Percentiles rank a stretch among this genome's conserved stretches.
phyloP scores from a whole-genome alignment of 1,140 invertebrate genomes.

The Drosophila watanabei region DNA sequence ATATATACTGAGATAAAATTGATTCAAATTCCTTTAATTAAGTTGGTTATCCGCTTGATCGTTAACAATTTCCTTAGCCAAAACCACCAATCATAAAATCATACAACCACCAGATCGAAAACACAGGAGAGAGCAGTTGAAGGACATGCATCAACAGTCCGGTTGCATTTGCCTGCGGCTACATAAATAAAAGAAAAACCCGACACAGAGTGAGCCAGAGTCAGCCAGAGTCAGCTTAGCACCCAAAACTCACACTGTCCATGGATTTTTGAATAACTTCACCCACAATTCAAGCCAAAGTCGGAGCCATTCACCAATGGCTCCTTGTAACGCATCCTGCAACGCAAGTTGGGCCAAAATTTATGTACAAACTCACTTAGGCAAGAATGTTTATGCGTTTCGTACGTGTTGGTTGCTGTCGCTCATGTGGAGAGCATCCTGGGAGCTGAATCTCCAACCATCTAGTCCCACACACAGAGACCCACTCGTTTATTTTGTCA shows the following conservation, averaged over 20 bases:
- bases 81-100: background rate
- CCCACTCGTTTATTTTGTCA: constrained; percentile 47
- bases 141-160: constrained; percentile 19
- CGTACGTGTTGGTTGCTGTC: constrained; percentile 78
- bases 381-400: constrained; percentile 83
- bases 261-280: constrained; percentile 59
- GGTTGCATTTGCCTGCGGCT: constrained; percentile 51
- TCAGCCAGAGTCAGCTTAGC: constrained; percentile 32
- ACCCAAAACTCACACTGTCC: constrained; percentile 35
- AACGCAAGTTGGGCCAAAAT: constrained; percentile 70
- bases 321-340: constrained; percentile 60
- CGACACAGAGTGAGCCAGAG: constrained; percentile 27
- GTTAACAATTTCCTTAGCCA: background rate
- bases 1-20: too few relatives aligned
- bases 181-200: constrained; percentile 62
- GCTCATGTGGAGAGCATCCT: constrained; percentile 56
- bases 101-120: background rate
- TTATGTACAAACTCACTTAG: constrained; percentile 83
- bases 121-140: background rate
- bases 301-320: constrained; percentile 17
- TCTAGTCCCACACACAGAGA: background rate
- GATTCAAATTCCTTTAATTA: background rate
- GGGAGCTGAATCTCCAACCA: constrained; percentile 1
- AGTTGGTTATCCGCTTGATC: background rate
- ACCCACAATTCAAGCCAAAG: background rate